Evolutionary conservation across 2,888 invertebrate genomes (phyloP), one percentile per base, ranked within the genome.

Genomic region (Dynastes hyllus): DNA sequence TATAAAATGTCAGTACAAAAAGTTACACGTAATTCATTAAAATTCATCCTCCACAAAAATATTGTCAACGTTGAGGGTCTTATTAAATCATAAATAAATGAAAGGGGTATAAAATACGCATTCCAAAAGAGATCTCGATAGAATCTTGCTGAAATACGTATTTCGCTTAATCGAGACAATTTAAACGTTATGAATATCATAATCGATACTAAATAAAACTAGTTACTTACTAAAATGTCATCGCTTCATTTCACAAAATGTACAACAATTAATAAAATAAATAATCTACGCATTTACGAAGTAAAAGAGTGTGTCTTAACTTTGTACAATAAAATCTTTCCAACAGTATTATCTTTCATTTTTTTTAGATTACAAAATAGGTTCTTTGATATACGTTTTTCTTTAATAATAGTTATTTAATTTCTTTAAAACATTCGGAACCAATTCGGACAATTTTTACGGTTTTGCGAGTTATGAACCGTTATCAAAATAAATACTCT

Each of bases 1-100:
- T 63, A 75, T 40, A 61, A 75, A 75, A 61, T 45, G 8, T 75
- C 73, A 63, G 45, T 75, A 75, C 45, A 75, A 75, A 61, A 75
- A 75, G 29, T 50, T 51, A 27, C 22, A 58, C 6, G 55, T 58
- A 58, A 58, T 51, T 37, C 27, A 53, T 29, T 69, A 75, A 75
- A 61, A 45, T 45, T 61, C 50, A 27, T 75, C 66, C 32, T 40
- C 45, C 11, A 8, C 13, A 29, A 50, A 45, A 27, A n/a, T 70
- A 75, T 75, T 75, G 73, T 75, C 73, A 45, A 27, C 6, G 13
- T 16, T 22, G 22, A 16, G 16, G 27, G 13, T 58, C 5, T 53
- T 53, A 6, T 22, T 16, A 22, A 58, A 58, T 22, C 9, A 58
- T 58, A 58, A 58, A 58, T 16, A 16, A 16, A 58, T 8, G 22